phyloP scores from a whole-genome alignment of 2,113 vertebrate species.

The Oncorhynchus clarkii region DNA sequence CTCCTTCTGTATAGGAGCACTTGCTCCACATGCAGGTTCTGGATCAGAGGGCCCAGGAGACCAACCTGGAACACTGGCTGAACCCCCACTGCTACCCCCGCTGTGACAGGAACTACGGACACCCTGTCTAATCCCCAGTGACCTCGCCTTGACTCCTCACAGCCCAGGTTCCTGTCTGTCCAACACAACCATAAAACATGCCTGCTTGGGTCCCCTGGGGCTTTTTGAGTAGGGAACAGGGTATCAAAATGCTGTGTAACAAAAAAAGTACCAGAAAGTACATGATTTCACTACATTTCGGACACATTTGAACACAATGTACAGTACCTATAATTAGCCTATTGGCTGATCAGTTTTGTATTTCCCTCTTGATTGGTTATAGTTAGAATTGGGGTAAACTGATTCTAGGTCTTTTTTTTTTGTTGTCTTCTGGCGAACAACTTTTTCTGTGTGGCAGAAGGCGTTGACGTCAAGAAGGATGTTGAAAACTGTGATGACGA shows the following conservation, averaged over 20 bases:
- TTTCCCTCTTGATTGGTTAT: too few species aligned
- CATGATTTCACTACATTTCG: too few species aligned
- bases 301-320: too few species aligned
- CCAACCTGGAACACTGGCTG: constrained; percentile 86
- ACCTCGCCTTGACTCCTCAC: neutral
- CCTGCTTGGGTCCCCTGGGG: too few species aligned
- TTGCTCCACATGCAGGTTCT: constrained; percentile 82
- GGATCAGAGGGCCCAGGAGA: constrained; percentile 86
- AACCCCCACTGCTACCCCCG: constrained; percentile 90
- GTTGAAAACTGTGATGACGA: neutral
- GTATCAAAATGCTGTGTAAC: too few species aligned
- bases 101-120: constrained; percentile 84
- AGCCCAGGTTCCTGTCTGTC: neutral
- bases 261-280: too few species aligned
- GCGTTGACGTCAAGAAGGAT: neutral
- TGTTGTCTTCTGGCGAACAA: neutral
- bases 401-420: neutral
- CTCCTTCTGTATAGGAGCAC: constrained; percentile 76
- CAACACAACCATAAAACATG: neutral
- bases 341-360: too few species aligned
- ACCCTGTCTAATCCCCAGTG: constrained; percentile 71
- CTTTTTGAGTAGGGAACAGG: too few species aligned
- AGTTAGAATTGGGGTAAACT: too few species aligned
- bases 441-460: neutral
- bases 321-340: too few species aligned